phyloP scores from a whole-genome alignment of 2,113 vertebrate species.

The Osmerus mordax region DNA sequence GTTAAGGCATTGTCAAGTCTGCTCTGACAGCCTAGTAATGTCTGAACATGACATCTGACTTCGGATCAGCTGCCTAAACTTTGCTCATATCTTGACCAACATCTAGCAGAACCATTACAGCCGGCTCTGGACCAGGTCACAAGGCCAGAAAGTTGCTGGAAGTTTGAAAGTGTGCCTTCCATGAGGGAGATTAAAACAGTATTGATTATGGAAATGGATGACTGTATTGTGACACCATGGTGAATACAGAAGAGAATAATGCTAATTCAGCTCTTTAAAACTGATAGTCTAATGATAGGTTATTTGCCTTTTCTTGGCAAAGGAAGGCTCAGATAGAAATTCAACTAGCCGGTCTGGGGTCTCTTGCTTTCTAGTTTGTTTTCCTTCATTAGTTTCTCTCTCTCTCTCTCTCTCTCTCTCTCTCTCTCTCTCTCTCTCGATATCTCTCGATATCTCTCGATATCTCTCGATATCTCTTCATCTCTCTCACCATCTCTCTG shows the following conservation, averaged over 20 bases:
- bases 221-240: neutral
- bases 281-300: no score
- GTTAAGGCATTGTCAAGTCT: conserved; percentile 4
- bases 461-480: neutral
- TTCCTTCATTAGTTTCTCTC: neutral
- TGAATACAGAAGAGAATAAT: neutral
- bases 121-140: neutral
- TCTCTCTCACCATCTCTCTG: neutral
- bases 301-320: no score
- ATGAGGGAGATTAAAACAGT: neutral
- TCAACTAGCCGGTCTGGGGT: neutral
- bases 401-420: neutral
- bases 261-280: neutral
- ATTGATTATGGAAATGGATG: conserved; percentile 2
- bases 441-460: neutral
- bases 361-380: neutral
- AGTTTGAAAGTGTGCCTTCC: neutral
- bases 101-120: neutral
- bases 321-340: no score
- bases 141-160: neutral
- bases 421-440: neutral
- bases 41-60: neutral
- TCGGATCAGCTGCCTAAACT: neutral
- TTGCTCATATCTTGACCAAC: neutral
- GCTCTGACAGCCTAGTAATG: neutral